A percentile compares a stretch with the other conserved stretches of the same genome.
These are phyloP conservation scores for Uria lomvia DNA, from an alignment of 2,113 vertebrate species.

Conservation along the genomic window DNA sequence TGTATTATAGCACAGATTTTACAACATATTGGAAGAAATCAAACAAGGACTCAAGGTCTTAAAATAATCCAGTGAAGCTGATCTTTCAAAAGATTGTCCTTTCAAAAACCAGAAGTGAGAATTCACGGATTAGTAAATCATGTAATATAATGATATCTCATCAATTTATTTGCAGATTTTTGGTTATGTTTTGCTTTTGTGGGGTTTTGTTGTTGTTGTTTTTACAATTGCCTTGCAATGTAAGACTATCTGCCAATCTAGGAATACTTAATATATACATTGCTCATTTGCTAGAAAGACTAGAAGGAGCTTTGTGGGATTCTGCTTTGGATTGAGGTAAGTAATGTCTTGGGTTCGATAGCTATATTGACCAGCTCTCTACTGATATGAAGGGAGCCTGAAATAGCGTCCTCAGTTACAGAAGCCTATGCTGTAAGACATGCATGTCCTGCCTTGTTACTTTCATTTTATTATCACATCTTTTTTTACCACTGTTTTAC, in stretches of 20 bases:
- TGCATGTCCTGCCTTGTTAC: not conserved
- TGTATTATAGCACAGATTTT: not conserved
- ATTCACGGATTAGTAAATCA: not conserved
- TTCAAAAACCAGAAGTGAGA: not conserved
- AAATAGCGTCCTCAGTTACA: not conserved
- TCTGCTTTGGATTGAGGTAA: not conserved
- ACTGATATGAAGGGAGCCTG: accelerated
- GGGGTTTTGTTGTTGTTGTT: not conserved
- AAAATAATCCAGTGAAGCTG: not conserved
- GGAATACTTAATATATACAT: not conserved
- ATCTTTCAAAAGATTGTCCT: not conserved
- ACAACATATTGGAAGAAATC: not conserved
- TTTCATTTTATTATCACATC: not conserved
- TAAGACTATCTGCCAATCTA: not conserved
- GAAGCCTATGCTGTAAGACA: not conserved
- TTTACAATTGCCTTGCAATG: not conserved
- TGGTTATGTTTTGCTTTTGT: not conserved
- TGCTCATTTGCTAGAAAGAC: not conserved
- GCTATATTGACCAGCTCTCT: not conserved
- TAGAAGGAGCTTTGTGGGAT: not conserved
- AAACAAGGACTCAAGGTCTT: not conserved
- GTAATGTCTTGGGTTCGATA: not conserved
- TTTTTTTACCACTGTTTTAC: not conserved
- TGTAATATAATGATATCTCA: not conserved
- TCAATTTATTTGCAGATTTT: not conserved